Evolutionary conservation across 2,113 vertebrate genomes (phyloP).

Genomic region (Rousettus leschenaultii): DNA sequence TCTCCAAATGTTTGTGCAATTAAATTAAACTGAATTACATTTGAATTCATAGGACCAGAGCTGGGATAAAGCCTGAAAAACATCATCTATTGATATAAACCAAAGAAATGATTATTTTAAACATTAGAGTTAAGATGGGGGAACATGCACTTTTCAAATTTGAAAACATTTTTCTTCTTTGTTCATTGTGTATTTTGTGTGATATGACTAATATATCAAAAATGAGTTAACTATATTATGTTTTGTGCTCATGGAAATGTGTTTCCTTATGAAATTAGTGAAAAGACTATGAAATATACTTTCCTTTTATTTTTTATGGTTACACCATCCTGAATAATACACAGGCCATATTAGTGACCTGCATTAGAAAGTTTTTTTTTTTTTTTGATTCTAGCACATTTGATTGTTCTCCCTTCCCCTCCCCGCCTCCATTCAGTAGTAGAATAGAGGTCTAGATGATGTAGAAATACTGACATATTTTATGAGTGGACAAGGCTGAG

Average conservation of each 20-base stretch:
- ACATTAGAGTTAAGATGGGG: neutral
- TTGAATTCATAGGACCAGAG: neutral
- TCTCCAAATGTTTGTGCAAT: neutral
- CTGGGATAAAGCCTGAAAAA: neutral
- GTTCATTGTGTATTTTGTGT: slow-evolving; percentile 1
- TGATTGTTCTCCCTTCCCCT: neutral
- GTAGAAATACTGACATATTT: neutral
- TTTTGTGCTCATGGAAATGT: neutral
- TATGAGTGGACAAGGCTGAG: neutral
- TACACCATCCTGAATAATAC: neutral
- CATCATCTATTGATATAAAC: neutral
- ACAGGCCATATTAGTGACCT: neutral
- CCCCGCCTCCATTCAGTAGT: neutral
- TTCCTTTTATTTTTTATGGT: neutral
- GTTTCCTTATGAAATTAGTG: neutral
- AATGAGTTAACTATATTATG: neutral
- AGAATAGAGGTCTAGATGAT: neutral
- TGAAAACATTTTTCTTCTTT: slow-evolving; percentile 15
- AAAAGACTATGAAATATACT: neutral
- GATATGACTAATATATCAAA: neutral
- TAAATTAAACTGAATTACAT: neutral
- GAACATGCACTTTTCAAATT: neutral
- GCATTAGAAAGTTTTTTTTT: neutral
- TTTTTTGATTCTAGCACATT: neutral
- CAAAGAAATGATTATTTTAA: slow-evolving; percentile 34